Evolutionary conservation across 2,797 vertebrate species (phyloP), one percentile per base, ranked within the genome.

Genomic region (Parotocinclus haroldoi): DNA sequence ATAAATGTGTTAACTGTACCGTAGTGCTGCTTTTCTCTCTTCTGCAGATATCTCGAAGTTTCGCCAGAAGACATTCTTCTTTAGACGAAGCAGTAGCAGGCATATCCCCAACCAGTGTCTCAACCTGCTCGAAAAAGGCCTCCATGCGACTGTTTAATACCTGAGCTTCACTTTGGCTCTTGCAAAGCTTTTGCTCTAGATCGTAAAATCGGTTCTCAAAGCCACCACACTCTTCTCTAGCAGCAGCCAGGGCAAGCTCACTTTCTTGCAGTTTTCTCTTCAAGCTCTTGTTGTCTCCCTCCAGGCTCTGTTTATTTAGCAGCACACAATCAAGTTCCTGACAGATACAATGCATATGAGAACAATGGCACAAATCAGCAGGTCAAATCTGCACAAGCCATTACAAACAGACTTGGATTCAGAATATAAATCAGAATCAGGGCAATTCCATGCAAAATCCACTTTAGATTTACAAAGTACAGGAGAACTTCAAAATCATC

Each of bases 261-360:
- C 79, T 83, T 27, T 88, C 85, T 58, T 86, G 76, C n/a, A 98
- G 71, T 59, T 87, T 89, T 58, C 90, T 89, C 63, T 80, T 77
- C 1, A 94, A 82, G 48, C 76, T 80, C 71, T 80, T 85, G 40
- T 78, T 89, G 78, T 96, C 92, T 60, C 73, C 73, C 74, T 95
- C 92, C 19, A 91, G 80, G 68, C 63, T 81, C 65, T 80, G 81
- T 66, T 82, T 92, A 10, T 79, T 83, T 78, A 76, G 61, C 10
- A 66, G 0, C 50, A 88, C 66, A 3, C 72, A 79, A 13, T 92
- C 87, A 49, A 94, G 71, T 80, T 94, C 93, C 96, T 96, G 71
- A 75, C 78, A 79, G 16, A 60, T 10, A 71, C 36, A 49, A 63
- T 11, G n/a, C n/a, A 27, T 27, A 12, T 14, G n/a, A n/a, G n/a